phyloP scores from a whole-genome alignment of 2,113 vertebrate species.

The Salvelinus fontinalis region DNA sequence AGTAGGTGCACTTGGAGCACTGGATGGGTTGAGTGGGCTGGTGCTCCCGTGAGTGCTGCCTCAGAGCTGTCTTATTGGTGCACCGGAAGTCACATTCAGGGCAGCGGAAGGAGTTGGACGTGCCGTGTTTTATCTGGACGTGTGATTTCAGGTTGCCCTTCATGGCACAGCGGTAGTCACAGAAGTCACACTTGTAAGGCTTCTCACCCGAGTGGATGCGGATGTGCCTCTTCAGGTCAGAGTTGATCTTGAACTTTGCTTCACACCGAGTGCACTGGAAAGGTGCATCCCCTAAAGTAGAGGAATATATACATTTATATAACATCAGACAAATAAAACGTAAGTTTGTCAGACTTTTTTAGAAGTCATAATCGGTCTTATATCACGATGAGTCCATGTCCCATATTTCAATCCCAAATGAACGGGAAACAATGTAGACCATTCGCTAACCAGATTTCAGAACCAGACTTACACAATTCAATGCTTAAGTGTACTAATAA shows the following conservation, averaged over 20 bases:
- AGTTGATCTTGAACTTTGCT: conserved; percentile 99
- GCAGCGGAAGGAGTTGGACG: conserved; percentile 82
- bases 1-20: conserved; percentile 89
- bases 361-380: no score
- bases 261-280: conserved; percentile 95
- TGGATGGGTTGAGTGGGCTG: conserved; percentile 84
- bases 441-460: no score
- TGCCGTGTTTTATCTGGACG: conserved; percentile 89
- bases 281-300: conserved; percentile 73
- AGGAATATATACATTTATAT: background rate
- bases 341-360: no score
- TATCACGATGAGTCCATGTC: no score
- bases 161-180: conserved; percentile 95
- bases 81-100: conserved; percentile 89
- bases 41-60: conserved; percentile 87
- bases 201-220: conserved; percentile 97
- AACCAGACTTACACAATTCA: no score
- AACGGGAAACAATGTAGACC: no score
- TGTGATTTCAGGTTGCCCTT: conserved; percentile 97
- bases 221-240: conserved; percentile 94
- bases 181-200: conserved; percentile 94
- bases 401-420: no score
- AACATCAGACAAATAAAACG: background rate
- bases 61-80: conserved; percentile 85
- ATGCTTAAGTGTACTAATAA: no score